Base-by-base conservation (phyloP, 2,797 vertebrate species). In the Morus bassanus region DNA sequence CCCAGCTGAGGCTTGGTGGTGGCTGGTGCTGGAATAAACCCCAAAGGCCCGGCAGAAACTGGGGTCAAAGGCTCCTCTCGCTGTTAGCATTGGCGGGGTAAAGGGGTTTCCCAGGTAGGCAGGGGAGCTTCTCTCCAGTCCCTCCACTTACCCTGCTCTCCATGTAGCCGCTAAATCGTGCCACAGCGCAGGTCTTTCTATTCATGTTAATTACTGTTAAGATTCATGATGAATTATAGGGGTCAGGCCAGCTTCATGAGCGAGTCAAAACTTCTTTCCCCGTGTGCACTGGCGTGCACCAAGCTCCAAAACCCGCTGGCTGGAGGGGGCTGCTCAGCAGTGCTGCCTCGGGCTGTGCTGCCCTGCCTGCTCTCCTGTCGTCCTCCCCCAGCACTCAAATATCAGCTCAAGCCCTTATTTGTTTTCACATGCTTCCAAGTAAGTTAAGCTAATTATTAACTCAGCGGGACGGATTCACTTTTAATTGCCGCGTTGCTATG, bases 391-490 rank as follows among this genome's bases (percentile, higher is more conserved):
- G 95, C 30, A 35, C 76, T 76, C 63, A 10, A 54, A 39, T 33
- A 76, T 9, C 89, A 89, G 33, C 92, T 93, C 70, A 1, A 94
- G 78, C 69, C 88, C 83, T 74, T 93, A 78, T 93, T 97, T 96
- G 96, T 95, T 96, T 97, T 93, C 59, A n/a, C 78, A 57, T 7
- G 89, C 67, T 89, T 64, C 91, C 68, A 74, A 94, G 96, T 85
- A 85, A 95, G 97, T 97, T 97, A 94, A 96, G 96, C 94, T 96
- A 93, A 96, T 93, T 95, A 91, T 92, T 96, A 91, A 91, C 95
- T 90, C 88, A 91, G 91, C 76, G 7, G 92, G 95, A 95, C n/a
- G 4, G 91, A 91, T 95, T 94, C 79, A 84, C 96, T 96, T 97
- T 92, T 93, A 96, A 88, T 97, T 90, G 95, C 97, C 6, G 46